Percentiles rank a stretch among this genome's conserved stretches.
Evolutionary conservation across 2,113 vertebrate species (phyloP).

Genomic region (Gobio gobio): DNA sequence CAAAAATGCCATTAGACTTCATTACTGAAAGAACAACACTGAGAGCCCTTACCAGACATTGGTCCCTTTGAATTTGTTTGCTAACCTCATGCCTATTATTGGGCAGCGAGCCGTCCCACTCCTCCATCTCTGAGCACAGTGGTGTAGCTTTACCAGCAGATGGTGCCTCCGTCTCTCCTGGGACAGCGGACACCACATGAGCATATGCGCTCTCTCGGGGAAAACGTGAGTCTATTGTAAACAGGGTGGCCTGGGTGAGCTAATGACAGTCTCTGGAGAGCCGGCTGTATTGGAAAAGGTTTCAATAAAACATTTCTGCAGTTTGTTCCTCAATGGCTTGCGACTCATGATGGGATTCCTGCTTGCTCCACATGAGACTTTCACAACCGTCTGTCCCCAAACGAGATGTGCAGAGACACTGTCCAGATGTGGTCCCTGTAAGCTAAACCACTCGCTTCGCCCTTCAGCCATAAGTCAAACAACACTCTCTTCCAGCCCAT

Average conservation of each 20-base stretch:
- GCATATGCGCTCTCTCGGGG: slow-evolving; percentile 54
- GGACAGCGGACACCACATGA: slow-evolving; percentile 22
- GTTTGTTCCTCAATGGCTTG: not conserved
- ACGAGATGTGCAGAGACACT: slow-evolving; percentile 58
- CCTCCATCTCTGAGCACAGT: not conserved
- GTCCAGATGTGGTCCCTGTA: slow-evolving; percentile 69
- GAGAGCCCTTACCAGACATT: slow-evolving; percentile 1
- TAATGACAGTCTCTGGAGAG: slow-evolving; percentile 32
- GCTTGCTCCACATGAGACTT: not conserved
- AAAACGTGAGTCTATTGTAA: slow-evolving; percentile 47
- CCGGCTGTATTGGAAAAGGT: slow-evolving; percentile 28
- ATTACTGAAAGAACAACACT: slow-evolving; percentile 11
- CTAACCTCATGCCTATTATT: not conserved
- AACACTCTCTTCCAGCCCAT: slow-evolving; percentile 50
- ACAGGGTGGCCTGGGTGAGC: slow-evolving; percentile 40
- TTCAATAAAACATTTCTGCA: slow-evolving; percentile 13
- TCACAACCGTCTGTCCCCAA: slow-evolving; percentile 16
- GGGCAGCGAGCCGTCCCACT: not conserved
- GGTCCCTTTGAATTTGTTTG: not conserved
- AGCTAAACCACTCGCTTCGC: slow-evolving; percentile 56
- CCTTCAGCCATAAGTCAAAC: slow-evolving; percentile 58
- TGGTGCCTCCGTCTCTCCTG: slow-evolving; percentile 63
- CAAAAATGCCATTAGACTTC: not conserved
- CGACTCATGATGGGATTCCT: not conserved
- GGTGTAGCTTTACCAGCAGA: slow-evolving; percentile 79